These are phyloP conservation scores for Acrossocheilus fasciatus DNA, from an alignment of 2,797 vertebrate genomes.

Conservation along the genomic window DNA sequence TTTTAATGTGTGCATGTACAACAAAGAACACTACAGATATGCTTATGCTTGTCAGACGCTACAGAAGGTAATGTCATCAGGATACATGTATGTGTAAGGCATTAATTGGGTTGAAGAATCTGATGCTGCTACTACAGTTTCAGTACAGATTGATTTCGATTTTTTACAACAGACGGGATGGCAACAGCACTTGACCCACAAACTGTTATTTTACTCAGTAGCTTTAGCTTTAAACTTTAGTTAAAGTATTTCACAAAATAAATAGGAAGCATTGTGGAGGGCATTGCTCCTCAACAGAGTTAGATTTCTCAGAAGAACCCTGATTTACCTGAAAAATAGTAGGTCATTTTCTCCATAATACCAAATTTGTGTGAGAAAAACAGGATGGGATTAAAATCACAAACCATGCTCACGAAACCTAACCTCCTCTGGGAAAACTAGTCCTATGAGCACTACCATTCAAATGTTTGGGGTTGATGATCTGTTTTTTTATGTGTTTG, in stretches of 20 bases:
- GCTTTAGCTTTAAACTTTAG: neutral
- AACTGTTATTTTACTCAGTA: neutral
- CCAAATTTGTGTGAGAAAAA: neutral
- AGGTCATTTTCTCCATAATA: slow-evolving; percentile 1
- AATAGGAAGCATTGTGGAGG: neutral
- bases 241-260: neutral
- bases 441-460: too few relatives aligned
- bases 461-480: neutral
- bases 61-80: neutral
- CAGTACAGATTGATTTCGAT: neutral
- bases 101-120: neutral
- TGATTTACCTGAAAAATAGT: slow-evolving; percentile 6
- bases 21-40: neutral
- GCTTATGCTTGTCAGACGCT: neutral
- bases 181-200: neutral
- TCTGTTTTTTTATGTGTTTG: neutral
- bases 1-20: neutral
- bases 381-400: neutral
- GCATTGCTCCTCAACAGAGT: neutral
- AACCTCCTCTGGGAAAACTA: neutral
- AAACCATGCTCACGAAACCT: neutral
- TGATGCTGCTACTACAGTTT: neutral
- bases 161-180: neutral
- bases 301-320: neutral
- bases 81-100: neutral